Conservation (phyloP, 2,113 vertebrate species). For the Corythoichthys haematopterus region DNA sequence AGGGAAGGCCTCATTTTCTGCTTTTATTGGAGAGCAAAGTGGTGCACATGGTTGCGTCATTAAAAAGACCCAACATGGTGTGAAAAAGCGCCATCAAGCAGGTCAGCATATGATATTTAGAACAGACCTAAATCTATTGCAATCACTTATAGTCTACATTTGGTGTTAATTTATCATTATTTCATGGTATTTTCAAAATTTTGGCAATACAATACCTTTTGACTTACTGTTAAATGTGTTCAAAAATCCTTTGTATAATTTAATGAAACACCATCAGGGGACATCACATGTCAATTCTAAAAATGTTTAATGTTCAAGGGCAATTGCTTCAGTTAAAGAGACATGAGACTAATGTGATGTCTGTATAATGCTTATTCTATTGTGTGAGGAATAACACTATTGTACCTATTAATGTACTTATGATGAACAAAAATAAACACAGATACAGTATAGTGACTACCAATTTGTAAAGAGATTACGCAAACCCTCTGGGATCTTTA, state of each 20-base stretch:
- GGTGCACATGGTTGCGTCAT: constrained; percentile 6
- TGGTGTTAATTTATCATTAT: not conserved
- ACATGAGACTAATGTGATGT: too few relatives aligned
- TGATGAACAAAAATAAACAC: too few relatives aligned
- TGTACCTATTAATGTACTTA: too few relatives aligned
- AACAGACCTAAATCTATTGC: constrained; percentile 3
- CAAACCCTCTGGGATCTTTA: too few relatives aligned
- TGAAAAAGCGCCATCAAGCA: constrained; percentile 7
- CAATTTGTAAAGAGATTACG: too few relatives aligned
- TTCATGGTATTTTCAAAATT: not conserved
- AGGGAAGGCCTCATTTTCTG: constrained; percentile 26
- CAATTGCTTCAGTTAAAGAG: too few relatives aligned
- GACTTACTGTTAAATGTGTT: not conserved
- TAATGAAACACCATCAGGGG: not conserved
- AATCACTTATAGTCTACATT: not conserved
- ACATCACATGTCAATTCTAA: not conserved
- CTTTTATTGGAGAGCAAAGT: constrained; percentile 28
- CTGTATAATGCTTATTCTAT: too few relatives aligned
- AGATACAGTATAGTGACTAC: too few relatives aligned
- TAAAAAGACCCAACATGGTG: constrained; percentile 5
- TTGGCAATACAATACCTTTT: not conserved
- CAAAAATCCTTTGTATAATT: not conserved
- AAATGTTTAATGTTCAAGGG: not conserved
- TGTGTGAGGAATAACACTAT: too few relatives aligned
- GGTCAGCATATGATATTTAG: constrained; percentile 10